Percentiles rank a stretch among this genome's conserved stretches.
Conservation (phyloP, 2,888 invertebrate species). For the Cecidostiba fungosa region DNA sequence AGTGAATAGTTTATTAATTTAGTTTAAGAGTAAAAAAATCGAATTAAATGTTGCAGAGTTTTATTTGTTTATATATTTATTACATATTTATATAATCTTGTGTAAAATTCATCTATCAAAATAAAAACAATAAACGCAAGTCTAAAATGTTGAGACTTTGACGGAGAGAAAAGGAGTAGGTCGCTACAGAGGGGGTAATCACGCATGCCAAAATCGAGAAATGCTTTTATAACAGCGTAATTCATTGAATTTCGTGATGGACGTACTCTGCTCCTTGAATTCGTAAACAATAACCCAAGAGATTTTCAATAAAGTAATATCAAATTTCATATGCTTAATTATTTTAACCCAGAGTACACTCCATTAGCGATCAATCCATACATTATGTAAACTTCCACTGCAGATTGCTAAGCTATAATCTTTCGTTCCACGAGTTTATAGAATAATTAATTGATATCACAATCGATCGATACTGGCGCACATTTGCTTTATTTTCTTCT, state of each 20-base stretch:
- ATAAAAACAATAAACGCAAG: conserved; percentile 77
- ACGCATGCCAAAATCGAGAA: conserved; percentile 62
- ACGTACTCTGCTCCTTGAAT: conserved; percentile 40
- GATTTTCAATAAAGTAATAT: conserved; percentile 59
- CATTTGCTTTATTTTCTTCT: conserved; percentile 64
- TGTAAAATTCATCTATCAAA: conserved; percentile 78
- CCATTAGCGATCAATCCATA: conserved; percentile 67
- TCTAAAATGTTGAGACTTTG: conserved; percentile 70
- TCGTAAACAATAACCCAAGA: conserved; percentile 51
- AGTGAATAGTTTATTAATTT: conserved; percentile 23
- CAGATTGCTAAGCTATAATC: conserved; percentile 63
- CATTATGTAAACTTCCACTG: conserved; percentile 68
- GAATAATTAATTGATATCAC: conserved; percentile 68
- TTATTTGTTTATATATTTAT: conserved; percentile 77
- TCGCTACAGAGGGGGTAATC: conserved; percentile 53
- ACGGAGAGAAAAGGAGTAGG: conserved; percentile 63
- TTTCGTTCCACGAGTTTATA: conserved; percentile 63
- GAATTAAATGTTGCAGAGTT: conserved; percentile 74
- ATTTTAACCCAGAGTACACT: conserved; percentile 59
- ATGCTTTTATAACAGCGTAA: conserved; percentile 54
- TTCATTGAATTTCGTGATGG: conserved; percentile 56
- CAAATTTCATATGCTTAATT: conserved; percentile 57
- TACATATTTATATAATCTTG: conserved; percentile 77
- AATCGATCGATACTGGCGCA: conserved; percentile 70
- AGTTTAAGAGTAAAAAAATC: conserved; percentile 59